Evolutionary conservation across 2,888 invertebrate genomes (phyloP).

Genomic region (Dasypolia templi): DNA sequence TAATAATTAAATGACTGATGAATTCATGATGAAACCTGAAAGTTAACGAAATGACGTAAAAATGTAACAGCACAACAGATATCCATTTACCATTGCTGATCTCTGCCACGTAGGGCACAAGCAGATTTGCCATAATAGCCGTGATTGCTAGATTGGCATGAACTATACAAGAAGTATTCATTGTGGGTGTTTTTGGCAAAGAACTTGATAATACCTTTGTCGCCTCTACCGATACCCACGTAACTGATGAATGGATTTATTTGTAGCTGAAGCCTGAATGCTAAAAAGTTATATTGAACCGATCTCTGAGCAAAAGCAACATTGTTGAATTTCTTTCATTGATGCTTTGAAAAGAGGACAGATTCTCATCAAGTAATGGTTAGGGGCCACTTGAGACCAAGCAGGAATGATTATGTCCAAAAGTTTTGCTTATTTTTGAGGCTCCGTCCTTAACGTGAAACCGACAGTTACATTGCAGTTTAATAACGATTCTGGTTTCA

Average conservation of each 20-base stretch:
- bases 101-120: not conserved
- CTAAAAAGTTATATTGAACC: not conserved
- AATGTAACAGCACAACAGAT: too few species aligned
- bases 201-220: constrained; percentile 2
- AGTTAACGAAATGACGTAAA: too few species aligned
- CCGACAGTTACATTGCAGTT: not conserved
- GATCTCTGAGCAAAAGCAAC: not conserved
- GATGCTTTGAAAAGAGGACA: not conserved
- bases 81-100: constrained; percentile 23
- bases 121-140: constrained; percentile 7
- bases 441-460: not conserved
- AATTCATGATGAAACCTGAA: too few species aligned
- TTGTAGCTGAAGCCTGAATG: not conserved
- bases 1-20: too few species aligned
- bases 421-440: not conserved
- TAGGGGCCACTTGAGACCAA: not conserved
- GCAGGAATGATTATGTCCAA: not conserved
- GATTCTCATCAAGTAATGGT: not conserved
- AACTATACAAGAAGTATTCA: not conserved
- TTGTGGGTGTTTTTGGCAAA: constrained; percentile 25
- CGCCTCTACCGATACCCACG: not conserved
- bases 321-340: not conserved
- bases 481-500: not conserved
- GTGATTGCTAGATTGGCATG: not conserved
- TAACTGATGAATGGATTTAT: constrained; percentile 11